phyloP scores from a whole-genome alignment of 2,113 vertebrate genomes.

The Pteronura brasiliensis region DNA sequence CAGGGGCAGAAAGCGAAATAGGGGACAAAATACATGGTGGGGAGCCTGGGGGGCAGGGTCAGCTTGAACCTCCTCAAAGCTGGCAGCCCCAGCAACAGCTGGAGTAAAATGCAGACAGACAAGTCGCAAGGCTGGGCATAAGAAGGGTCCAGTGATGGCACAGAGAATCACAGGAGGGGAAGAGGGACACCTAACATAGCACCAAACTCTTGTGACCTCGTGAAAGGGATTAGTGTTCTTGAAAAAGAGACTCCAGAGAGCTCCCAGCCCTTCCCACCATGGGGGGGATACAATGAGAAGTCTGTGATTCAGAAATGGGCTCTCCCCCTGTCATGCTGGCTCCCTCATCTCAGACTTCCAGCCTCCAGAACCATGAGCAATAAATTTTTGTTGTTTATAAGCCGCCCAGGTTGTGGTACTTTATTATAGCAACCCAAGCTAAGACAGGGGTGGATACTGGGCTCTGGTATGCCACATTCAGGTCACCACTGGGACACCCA shows the following conservation, averaged over 20 bases:
- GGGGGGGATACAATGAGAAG: not conserved
- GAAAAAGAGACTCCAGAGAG: no score
- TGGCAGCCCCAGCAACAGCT: not conserved
- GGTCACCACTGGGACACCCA: not conserved
- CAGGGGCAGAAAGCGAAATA: not conserved
- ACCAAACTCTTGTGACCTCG: no score
- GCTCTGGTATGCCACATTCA: not conserved
- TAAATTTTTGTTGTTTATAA: not conserved
- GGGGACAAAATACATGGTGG: not conserved
- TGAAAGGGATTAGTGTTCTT: not conserved
- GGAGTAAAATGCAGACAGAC: not conserved
- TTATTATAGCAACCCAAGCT: not conserved
- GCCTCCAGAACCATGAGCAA: not conserved
- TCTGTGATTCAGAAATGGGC: not conserved
- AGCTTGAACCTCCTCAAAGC: not conserved
- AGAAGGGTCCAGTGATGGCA: no score
- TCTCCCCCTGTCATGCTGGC: not conserved
- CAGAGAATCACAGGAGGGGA: not conserved
- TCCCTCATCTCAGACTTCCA: not conserved
- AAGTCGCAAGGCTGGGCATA: no score
- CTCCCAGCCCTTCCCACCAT: no score
- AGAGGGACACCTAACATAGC: not conserved
- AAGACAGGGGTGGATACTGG: not conserved
- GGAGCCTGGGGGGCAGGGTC: rapidly evolving
- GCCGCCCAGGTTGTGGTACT: not conserved